phyloP scores from a whole-genome alignment of 2,797 vertebrate genomes.

The Pseudopleuronectes americanus region DNA sequence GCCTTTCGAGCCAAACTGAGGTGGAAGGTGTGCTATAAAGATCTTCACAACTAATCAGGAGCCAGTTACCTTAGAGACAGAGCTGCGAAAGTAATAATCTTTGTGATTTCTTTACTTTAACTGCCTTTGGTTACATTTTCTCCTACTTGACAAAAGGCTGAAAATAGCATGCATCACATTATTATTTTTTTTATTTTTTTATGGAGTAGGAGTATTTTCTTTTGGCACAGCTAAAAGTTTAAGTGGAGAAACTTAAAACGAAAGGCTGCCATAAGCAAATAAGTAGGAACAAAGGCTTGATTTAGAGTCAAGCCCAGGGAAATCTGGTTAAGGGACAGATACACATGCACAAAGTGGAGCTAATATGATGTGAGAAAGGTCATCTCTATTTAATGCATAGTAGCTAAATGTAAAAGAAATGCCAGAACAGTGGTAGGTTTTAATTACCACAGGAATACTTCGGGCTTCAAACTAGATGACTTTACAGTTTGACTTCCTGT shows the following conservation, averaged over 20 bases:
- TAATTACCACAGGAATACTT: too few relatives aligned
- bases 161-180: conserved; percentile 29
- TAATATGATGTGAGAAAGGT: too few relatives aligned
- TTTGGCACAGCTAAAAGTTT: neutral
- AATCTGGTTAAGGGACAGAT: too few relatives aligned
- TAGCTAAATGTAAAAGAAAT: too few relatives aligned
- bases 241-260: neutral
- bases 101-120: conserved; percentile 9
- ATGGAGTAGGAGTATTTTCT: neutral
- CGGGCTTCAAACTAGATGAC: too few relatives aligned
- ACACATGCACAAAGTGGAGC: too few relatives aligned
- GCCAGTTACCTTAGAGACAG: conserved; percentile 64
- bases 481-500: too few relatives aligned
- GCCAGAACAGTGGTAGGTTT: too few relatives aligned
- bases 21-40: conserved; percentile 37
- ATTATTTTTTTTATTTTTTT: neutral
- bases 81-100: conserved; percentile 33
- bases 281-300: neutral
- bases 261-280: neutral
- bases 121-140: conserved; percentile 46
- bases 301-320: too few relatives aligned
- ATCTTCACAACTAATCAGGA: conserved; percentile 32
- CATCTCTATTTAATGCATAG: too few relatives aligned
- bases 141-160: conserved; percentile 22
- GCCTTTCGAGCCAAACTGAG: conserved; percentile 39